Evolutionary conservation across 2,797 vertebrate genomes (phyloP), one percentile per base, ranked within the genome.

Genomic region (Cyprinella venusta): DNA sequence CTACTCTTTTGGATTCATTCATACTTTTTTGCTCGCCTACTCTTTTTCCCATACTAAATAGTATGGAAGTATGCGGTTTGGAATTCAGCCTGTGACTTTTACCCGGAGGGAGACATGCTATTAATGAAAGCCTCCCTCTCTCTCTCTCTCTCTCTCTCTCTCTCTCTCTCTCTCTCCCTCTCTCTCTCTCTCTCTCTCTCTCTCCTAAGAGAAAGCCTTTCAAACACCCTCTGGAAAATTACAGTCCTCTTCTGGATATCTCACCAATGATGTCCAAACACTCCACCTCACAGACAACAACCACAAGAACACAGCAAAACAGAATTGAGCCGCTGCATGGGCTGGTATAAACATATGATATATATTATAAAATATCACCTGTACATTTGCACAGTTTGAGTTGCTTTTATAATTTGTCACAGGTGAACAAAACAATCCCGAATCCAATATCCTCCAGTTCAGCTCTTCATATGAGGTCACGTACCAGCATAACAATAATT

Each of bases 241-340:
- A 75, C 80, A 54, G 45, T 21, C 9, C n/a, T 65, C 21, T 64
- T 59, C 21, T 38, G 6, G 24, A 67, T 75, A 56, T 75, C 42
- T 52, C 70, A 30, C 45, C 71, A 65, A 8, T 52, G 33, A 30
- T 67, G 61, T 75, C 61, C 59, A 65, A 82, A 82, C 80, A 75
- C 30, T 59, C 15, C 48, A 67, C 48, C 63, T 19, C 52, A n/a
- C 33, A 3, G 33, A 69, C 36, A 38, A 69, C 77, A 69, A 30
- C 36, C 65, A 42, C 15, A 45, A 2, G 9, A 80, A 70, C 52
- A 79, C 33, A 71, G 45, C 3, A 13, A 71, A 38, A 72, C 56
- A 40, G 21, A 42, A 48, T 8, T 0, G 6, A 24, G 59, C 13
- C 10, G 8, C 67, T 5, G 26, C 61, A 65, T 63, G 56, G 56